Evolutionary conservation across 37 sponge, comb jelly and placozoan genomes (phyloP).

Genomic region (Mnemiopsis leidyi): DNA sequence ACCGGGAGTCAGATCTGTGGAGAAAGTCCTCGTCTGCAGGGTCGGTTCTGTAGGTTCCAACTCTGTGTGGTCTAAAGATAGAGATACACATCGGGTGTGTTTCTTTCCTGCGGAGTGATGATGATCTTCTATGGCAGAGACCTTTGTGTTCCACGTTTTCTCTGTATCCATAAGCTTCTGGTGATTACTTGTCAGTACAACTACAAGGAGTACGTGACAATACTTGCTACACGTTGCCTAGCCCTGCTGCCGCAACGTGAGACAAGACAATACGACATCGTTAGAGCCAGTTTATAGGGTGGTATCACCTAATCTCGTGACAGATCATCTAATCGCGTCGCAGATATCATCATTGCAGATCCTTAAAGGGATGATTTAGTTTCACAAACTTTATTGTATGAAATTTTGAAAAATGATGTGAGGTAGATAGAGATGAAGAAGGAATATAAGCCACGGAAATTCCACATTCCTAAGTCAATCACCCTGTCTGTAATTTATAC

Average conservation of each 20-base stretch:
- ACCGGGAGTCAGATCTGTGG: background rate
- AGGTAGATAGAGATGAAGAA: too few species aligned
- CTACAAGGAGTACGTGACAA: background rate
- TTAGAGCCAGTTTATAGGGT: background rate
- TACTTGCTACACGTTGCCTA: too few species aligned
- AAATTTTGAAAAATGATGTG: too few species aligned
- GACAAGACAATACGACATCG: background rate
- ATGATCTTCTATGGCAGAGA: background rate
- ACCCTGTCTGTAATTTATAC: too few species aligned
- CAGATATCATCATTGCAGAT: background rate
- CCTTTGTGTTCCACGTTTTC: background rate
- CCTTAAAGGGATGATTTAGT: too few species aligned
- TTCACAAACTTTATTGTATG: too few species aligned
- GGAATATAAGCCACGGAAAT: too few species aligned
- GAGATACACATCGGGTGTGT: background rate
- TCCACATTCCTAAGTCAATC: too few species aligned
- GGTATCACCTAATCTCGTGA: background rate
- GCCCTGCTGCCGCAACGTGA: too few species aligned
- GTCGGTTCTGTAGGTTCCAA: background rate
- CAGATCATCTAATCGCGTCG: background rate
- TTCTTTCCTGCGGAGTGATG: background rate
- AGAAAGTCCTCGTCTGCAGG: background rate
- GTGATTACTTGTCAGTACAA: background rate
- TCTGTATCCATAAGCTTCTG: background rate
- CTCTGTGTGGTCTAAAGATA: background rate